Evolutionary conservation across 2,888 invertebrate genomes (phyloP), one percentile per base, ranked within the genome.

Genomic region (Pinctada fucata): DNA sequence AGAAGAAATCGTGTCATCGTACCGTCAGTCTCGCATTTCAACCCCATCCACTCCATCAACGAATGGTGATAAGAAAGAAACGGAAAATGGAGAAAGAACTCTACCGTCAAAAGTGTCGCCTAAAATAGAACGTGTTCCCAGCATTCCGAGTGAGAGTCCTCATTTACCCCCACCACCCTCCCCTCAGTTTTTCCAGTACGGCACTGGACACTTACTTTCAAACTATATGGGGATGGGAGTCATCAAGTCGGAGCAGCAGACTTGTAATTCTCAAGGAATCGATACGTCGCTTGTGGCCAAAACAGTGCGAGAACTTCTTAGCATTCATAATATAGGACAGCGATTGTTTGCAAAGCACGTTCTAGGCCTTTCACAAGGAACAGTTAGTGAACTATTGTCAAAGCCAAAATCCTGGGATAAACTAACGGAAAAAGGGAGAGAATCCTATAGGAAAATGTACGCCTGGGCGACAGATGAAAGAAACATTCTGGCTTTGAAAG

Each of bases 361-460:
- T 72, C 95, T 99, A 87, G 99, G 99, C 70, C 91, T 98, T 96
- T 83, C 93, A 45, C 99, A 99, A 93, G 99, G 99, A 81, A 99
- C 99, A 48, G 99, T 99, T 71, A 98, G 98, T 85, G 99, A 99
- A 94, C 94, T 99, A 90, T 95, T 99, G 83, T 99, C 99, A 87
- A 99, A 99, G 93, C 99, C 99, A 76, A 99, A 99, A 93, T 98
- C 98, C 13, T 99, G 99, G 99, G 98, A 99, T 94, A 99, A 99
- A 94, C 94, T 99, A 91, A 99, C 99, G 79, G 99, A 99, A 94
- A 99, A 99, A 93, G 99, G 99, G 58, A 94, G 99, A 77, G 99
- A 99, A 94, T 99, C 99, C 89, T 99, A 99, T 94, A 94, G 99
- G 91, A 99, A 99, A 94, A 99, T 99, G 98, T 98, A 99, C 94